phyloP scores from a whole-genome alignment of 1,140 invertebrate genomes.

The Euschistus heros region DNA sequence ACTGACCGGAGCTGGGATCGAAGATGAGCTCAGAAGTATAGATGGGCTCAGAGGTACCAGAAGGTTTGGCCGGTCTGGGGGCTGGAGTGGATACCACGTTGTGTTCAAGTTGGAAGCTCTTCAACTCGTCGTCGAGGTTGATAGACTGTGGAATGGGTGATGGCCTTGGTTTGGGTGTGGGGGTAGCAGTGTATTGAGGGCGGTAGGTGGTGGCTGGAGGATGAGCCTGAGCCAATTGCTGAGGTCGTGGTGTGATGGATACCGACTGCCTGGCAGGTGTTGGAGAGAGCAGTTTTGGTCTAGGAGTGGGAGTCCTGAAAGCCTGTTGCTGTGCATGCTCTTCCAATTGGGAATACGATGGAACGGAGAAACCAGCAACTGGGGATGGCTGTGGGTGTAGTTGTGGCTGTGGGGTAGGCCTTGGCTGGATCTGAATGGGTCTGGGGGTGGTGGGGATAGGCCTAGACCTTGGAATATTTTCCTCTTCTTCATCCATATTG shows the following conservation, averaged over 20 bases:
- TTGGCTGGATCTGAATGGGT: conserved; percentile 46
- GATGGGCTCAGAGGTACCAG: conserved; percentile 38
- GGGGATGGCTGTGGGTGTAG: conserved; percentile 31
- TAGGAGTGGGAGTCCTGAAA: conserved; percentile 37
- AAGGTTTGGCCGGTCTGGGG: conserved; percentile 34
- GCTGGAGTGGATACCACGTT: conserved; percentile 36
- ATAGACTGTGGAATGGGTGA: conserved; percentile 39
- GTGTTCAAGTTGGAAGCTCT: conserved; percentile 65
- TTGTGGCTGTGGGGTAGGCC: conserved; percentile 39
- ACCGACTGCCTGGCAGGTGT: conserved; percentile 32
- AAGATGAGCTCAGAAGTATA: conserved; percentile 66
- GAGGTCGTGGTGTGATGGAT: conserved; percentile 49
- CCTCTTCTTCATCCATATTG: conserved; percentile 34
- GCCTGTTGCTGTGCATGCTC: conserved; percentile 36
- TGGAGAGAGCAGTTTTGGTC: conserved; percentile 37
- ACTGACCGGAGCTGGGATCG: conserved; percentile 64
- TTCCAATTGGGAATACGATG: conserved; percentile 32
- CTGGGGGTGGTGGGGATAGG: conserved; percentile 47
- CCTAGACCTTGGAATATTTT: conserved; percentile 45
- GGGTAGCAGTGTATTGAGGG: conserved; percentile 48
- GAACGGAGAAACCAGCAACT: conserved; percentile 32
- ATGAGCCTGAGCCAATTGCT: conserved; percentile 29
- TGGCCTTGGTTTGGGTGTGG: conserved; percentile 33
- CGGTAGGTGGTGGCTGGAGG: conserved; percentile 53
- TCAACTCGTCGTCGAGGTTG: conserved; percentile 61